These are phyloP conservation scores for Zonitis immaculata DNA, from an alignment of 2,888 invertebrate genomes.

Conservation along the genomic window DNA sequence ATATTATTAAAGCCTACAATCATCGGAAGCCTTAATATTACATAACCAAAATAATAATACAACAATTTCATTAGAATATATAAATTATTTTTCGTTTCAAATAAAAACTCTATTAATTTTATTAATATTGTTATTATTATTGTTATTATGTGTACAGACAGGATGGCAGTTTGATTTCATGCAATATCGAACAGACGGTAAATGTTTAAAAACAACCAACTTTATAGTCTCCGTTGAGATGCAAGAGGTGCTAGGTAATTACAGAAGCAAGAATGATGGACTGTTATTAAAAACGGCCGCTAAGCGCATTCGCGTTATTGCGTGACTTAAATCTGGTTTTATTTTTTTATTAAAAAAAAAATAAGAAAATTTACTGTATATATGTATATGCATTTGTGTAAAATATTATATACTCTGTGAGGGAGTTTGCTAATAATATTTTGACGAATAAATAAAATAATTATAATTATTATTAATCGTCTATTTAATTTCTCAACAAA, in stretches of 20 bases:
- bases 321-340: slow-evolving; percentile 1
- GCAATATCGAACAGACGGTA: slow-evolving; percentile 24
- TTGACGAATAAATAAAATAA: background rate
- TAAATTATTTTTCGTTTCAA: no score
- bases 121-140: no score
- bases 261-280: slow-evolving; percentile 38
- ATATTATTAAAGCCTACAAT: slow-evolving; percentile 16
- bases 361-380: background rate
- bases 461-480: background rate
- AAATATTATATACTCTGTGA: background rate
- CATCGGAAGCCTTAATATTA: slow-evolving; percentile 6
- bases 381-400: background rate
- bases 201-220: slow-evolving; percentile 13
- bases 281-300: slow-evolving; percentile 37
- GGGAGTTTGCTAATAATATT: background rate
- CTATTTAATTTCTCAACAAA: background rate
- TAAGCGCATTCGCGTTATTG: slow-evolving; percentile 28
- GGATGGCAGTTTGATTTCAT: slow-evolving; percentile 17
- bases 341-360: background rate
- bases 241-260: slow-evolving; percentile 39
- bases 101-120: no score
- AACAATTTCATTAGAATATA: background rate
- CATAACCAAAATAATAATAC: background rate
- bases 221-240: slow-evolving; percentile 11
- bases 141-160: no score